Evolutionary conservation across 2,113 vertebrate species (phyloP).

Genomic region (Eptesicus fuscus): DNA sequence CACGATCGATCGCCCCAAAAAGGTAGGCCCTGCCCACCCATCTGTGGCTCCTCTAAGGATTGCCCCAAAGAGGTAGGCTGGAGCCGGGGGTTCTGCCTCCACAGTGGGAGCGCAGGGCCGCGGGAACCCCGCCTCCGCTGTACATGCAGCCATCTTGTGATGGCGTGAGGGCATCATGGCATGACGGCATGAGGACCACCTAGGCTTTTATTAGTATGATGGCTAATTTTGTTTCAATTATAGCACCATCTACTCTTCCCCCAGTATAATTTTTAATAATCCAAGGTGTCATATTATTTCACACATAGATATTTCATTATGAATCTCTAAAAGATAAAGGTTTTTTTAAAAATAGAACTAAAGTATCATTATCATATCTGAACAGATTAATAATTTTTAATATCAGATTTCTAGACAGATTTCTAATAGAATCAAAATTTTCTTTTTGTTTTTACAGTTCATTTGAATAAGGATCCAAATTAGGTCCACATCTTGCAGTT

Average conservation of each 20-base stretch:
- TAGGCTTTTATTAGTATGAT: not conserved
- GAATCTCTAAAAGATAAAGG: conserved; percentile 12
- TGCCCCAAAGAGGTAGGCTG: no score
- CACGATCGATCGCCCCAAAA: no score
- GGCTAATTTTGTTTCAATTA: not conserved
- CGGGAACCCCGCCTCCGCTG: no score
- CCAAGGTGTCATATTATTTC: not conserved
- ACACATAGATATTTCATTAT: not conserved
- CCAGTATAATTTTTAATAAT: not conserved
- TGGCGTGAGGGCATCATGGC: no score
- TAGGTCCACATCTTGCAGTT: not conserved
- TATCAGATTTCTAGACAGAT: not conserved
- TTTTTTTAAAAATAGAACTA: not conserved
- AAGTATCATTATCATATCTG: not conserved
- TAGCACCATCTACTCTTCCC: not conserved
- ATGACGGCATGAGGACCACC: no score
- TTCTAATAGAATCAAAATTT: conserved; percentile 24
- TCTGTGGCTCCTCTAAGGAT: no score
- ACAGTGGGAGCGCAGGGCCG: no score
- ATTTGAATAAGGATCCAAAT: conserved; percentile 4
- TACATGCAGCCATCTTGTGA: no score
- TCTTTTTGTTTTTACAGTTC: not conserved
- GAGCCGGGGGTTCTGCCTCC: no score
- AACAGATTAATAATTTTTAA: not conserved
- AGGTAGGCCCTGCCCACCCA: no score